phyloP scores from a whole-genome alignment of 1,140 invertebrate genomes.

The Thereuonema tuberculata region DNA sequence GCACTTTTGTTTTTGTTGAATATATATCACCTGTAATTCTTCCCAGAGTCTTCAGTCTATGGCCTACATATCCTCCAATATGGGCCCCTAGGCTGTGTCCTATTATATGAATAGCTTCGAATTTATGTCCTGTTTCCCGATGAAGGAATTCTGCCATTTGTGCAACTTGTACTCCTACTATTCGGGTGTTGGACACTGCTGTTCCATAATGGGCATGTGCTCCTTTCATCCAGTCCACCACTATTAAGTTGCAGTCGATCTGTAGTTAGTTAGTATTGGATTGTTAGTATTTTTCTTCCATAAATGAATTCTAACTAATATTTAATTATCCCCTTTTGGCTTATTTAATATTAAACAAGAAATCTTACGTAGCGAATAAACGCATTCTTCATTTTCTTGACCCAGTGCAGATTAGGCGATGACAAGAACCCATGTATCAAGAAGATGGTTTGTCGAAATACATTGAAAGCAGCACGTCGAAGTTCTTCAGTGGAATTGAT shows the following conservation, averaged over 20 bases:
- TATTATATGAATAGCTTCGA: slow-evolving; percentile 43
- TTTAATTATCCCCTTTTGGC: no score
- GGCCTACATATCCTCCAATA: slow-evolving; percentile 53
- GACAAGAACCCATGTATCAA: no score
- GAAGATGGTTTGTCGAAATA: no score
- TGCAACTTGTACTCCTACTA: background rate
- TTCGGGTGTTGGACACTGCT: background rate
- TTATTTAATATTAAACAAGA: no score
- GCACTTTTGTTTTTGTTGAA: background rate
- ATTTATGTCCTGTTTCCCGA: background rate
- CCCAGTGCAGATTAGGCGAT: no score
- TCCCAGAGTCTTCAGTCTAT: slow-evolving; percentile 33
- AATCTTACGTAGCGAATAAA: no score
- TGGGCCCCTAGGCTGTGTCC: slow-evolving; percentile 67
- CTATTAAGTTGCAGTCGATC: background rate
- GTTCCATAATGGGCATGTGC: background rate
- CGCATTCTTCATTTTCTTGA: no score
- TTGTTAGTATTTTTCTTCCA: no score
- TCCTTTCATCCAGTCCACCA: background rate
- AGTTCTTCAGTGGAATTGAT: no score
- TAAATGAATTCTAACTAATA: no score
- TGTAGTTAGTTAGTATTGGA: no score
- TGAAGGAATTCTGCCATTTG: background rate
- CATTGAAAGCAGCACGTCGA: no score
- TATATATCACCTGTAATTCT: background rate